These are phyloP conservation scores for Simalia tracyae DNA, from an alignment of 2,797 vertebrate species.

Conservation along the genomic window DNA sequence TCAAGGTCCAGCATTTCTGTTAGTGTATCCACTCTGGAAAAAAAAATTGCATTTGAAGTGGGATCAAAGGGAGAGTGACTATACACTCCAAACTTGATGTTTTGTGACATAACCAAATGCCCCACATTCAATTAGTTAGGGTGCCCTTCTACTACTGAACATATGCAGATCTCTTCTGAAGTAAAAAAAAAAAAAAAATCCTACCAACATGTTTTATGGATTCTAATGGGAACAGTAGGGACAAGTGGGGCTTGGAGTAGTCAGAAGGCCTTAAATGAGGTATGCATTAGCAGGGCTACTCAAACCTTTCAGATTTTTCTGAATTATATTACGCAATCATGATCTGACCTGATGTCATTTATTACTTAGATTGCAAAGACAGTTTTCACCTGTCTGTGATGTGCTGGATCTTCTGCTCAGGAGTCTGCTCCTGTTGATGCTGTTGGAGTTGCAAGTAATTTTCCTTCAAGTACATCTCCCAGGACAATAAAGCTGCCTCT, in stretches of 20 bases:
- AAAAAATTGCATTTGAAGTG: neutral
- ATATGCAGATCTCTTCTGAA: neutral
- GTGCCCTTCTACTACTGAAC: neutral
- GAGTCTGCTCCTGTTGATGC: conserved; percentile 76
- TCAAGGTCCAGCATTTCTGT: conserved; percentile 80
- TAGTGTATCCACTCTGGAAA: conserved; percentile 79
- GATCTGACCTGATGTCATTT: neutral
- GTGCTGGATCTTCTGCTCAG: conserved; percentile 81
- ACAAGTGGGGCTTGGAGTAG: too few species aligned
- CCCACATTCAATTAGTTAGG: neutral
- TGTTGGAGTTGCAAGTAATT: conserved; percentile 82
- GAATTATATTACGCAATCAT: neutral
- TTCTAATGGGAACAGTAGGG: neutral
- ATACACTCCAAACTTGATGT: neutral
- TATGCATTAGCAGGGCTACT: neutral
- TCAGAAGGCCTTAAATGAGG: neutral
- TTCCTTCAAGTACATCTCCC: conserved; percentile 92
- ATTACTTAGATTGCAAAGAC: neutral
- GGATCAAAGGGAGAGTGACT: neutral
- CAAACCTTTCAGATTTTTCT: neutral
- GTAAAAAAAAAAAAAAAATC: neutral
- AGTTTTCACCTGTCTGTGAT: conserved; percentile 81
- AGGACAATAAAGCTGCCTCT: conserved; percentile 87
- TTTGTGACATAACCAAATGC: neutral
- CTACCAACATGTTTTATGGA: neutral